Evolutionary conservation across 2,113 vertebrate genomes (phyloP).

Genomic region (Progne subis): DNA sequence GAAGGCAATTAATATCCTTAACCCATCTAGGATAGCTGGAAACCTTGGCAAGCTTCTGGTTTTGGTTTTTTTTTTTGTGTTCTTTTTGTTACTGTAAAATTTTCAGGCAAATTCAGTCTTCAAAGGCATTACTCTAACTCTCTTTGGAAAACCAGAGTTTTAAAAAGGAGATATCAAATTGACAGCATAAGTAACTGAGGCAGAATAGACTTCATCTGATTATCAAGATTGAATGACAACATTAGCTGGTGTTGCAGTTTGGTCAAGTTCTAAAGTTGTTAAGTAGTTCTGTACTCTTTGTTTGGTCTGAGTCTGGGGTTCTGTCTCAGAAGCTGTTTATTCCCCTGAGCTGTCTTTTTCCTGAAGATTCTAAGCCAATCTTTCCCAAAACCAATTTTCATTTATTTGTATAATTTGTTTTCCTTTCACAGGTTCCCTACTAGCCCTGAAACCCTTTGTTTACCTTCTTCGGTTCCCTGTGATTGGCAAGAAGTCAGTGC

Average conservation of each 20-base stretch:
- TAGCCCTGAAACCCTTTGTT: no score
- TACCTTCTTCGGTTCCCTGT: no score
- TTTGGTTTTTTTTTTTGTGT: neutral
- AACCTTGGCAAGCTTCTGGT: neutral
- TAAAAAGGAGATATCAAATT: neutral
- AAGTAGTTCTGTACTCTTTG: no score
- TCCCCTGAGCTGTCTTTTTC: no score
- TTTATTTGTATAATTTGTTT: no score
- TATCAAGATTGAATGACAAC: conserved; percentile 16
- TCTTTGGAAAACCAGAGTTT: neutral
- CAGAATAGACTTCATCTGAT: conserved; percentile 21
- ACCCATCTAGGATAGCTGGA: neutral
- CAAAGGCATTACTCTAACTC: neutral
- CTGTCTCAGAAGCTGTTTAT: no score
- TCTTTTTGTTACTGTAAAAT: neutral
- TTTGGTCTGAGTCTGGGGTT: no score
- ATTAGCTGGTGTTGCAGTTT: neutral
- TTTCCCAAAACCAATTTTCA: no score
- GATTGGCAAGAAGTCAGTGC: no score
- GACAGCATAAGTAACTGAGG: neutral
- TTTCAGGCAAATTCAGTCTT: neutral
- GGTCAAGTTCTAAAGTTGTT: no score
- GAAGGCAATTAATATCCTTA: neutral
- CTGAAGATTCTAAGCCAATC: no score
- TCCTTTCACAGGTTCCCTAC: no score